phyloP scores from a whole-genome alignment of 37 sponge, comb jelly and placozoan species.

The Corticium candelabrum region DNA sequence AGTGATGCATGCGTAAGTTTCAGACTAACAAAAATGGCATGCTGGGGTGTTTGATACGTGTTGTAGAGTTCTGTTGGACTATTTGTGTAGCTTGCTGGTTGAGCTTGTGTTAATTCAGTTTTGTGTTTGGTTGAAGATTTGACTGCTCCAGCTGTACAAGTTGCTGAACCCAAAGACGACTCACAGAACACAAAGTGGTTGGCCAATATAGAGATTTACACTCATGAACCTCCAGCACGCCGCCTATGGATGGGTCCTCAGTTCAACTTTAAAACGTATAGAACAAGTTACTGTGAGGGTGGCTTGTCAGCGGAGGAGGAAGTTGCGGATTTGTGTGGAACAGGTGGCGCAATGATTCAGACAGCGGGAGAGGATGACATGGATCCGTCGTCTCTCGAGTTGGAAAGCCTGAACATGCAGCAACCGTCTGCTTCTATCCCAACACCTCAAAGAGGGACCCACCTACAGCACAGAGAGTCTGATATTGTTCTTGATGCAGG shows the following conservation, averaged over 20 bases:
- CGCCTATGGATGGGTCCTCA: slow-evolving; percentile 99
- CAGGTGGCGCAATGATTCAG: background rate
- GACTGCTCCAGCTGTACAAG: too few relatives aligned
- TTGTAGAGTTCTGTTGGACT: too few relatives aligned
- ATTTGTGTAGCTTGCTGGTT: too few relatives aligned
- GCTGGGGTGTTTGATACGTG: too few relatives aligned
- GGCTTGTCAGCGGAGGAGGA: background rate
- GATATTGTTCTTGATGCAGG: background rate
- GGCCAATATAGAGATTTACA: slow-evolving; percentile 77
- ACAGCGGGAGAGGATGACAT: background rate
- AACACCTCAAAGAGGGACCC: background rate
- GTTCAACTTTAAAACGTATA: slow-evolving; percentile 72
- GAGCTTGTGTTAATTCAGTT: too few relatives aligned
- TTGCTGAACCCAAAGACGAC: too few relatives aligned
- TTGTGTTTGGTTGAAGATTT: too few relatives aligned
- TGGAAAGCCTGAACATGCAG: background rate
- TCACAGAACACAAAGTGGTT: slow-evolving; percentile 40
- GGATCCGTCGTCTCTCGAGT: background rate
- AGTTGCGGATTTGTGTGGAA: background rate
- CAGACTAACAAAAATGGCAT: too few relatives aligned
- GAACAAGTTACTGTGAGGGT: background rate
- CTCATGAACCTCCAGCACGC: slow-evolving; percentile 77
- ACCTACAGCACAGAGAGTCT: background rate
- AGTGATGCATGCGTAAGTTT: too few relatives aligned
- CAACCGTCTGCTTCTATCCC: background rate